Evolutionary conservation across 2,797 vertebrate species (phyloP).

Genomic region (Syndactyla subalaris): DNA sequence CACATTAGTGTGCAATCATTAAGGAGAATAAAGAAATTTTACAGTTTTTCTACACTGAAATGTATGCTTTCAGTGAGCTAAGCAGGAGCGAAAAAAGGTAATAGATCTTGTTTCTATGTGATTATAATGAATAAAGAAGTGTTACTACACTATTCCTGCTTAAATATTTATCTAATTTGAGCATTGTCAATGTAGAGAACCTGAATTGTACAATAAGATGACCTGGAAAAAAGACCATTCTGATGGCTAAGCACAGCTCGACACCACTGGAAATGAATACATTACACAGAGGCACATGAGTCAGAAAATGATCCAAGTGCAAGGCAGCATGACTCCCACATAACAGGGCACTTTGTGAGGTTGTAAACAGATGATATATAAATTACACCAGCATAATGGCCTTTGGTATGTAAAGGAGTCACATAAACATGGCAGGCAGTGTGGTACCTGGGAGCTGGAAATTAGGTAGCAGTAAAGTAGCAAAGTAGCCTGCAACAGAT

Average conservation of each 20-base stretch:
- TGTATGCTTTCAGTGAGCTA: neutral
- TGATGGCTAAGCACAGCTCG: neutral
- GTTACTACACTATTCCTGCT: neutral
- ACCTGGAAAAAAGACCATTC: neutral
- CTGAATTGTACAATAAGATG: neutral
- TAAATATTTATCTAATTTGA: slow-evolving; percentile 17
- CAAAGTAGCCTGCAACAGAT: neutral
- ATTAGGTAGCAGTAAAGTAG: neutral
- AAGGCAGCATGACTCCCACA: neutral
- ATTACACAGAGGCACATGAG: neutral
- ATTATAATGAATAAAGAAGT: neutral
- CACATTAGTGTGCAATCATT: neutral
- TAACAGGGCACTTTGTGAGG: neutral
- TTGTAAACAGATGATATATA: neutral
- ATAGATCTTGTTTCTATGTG: neutral
- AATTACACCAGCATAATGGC: neutral
- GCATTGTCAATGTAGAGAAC: neutral
- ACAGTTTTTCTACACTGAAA: neutral
- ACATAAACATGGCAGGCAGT: neutral
- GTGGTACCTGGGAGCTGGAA: neutral
- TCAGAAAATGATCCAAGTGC: slow-evolving; percentile 6
- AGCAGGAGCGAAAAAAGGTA: neutral
- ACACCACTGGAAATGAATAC: neutral
- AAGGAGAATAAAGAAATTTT: slow-evolving; percentile 5
- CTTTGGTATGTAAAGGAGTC: neutral